Conservation (phyloP, 2,797 vertebrate species). For the Peromyscus aztecus region DNA sequence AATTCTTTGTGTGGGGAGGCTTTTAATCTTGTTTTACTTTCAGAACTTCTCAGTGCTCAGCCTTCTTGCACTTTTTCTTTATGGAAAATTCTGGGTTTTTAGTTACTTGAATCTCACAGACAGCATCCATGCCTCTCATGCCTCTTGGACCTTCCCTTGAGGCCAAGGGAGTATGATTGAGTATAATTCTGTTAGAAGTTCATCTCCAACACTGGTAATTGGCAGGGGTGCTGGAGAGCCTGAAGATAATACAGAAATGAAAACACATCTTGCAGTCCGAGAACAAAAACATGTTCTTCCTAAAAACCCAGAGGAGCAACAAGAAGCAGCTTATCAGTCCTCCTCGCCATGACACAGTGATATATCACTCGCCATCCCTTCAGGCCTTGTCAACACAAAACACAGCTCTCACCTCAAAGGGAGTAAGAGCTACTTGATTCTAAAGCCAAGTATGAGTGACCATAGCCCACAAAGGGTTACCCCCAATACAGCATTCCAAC, state of each 20-base stretch:
- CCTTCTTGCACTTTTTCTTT: background rate
- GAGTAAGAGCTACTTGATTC: background rate
- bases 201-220: slow-evolving; percentile 36
- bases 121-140: background rate
- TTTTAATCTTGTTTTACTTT: slow-evolving; percentile 75
- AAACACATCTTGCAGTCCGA: slow-evolving; percentile 43
- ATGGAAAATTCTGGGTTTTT: slow-evolving; percentile 54
- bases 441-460: background rate
- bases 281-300: slow-evolving; percentile 20
- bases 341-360: background rate
- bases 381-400: background rate
- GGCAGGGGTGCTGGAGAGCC: background rate
- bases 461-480: background rate
- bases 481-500: background rate
- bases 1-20: slow-evolving; percentile 73
- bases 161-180: background rate
- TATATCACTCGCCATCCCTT: background rate
- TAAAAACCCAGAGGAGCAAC: background rate
- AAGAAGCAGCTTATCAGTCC: background rate
- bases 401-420: background rate
- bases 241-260: slow-evolving; percentile 47
- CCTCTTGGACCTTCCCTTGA: background rate
- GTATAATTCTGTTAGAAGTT: slow-evolving; percentile 51
- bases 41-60: background rate
- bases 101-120: slow-evolving; percentile 61